Percentiles rank a stretch among this genome's conserved stretches.
phyloP scores from a whole-genome alignment of 2,888 invertebrate species.

The Clusia tigrina region DNA sequence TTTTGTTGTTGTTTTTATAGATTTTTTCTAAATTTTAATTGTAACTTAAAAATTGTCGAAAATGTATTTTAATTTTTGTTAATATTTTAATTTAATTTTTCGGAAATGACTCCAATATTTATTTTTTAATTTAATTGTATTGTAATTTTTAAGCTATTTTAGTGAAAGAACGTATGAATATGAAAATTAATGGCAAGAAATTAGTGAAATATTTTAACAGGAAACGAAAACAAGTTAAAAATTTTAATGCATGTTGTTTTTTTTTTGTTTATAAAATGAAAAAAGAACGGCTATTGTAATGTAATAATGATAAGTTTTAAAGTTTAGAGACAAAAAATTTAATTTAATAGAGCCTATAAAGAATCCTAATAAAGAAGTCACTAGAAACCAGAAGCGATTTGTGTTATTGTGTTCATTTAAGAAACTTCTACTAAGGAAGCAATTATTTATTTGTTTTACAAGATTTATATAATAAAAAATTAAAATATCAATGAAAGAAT shows the following conservation, averaged over 20 bases:
- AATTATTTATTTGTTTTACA: too few species aligned
- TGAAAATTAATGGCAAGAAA: not conserved
- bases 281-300: not conserved
- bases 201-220: not conserved
- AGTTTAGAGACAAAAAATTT: not conserved
- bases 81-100: slow-evolving; percentile 14
- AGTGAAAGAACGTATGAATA: not conserved
- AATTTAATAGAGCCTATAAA: not conserved
- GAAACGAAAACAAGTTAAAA: too few species aligned
- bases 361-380: not conserved
- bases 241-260: not conserved
- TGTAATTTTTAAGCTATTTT: slow-evolving; percentile 4
- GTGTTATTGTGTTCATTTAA: too few species aligned
- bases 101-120: not conserved
- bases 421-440: too few species aligned
- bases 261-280: slow-evolving; percentile 30
- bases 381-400: too few species aligned
- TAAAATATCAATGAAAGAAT: too few species aligned
- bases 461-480: too few species aligned
- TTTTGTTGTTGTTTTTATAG: not conserved
- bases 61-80: slow-evolving; percentile 19
- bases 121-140: not conserved
- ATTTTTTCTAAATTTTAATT: slow-evolving; percentile 11
- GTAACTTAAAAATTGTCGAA: slow-evolving; percentile 16
- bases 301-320: not conserved